These are phyloP conservation scores for Pammene aurita DNA, from an alignment of 2,888 invertebrate genomes.

Conservation along the genomic window DNA sequence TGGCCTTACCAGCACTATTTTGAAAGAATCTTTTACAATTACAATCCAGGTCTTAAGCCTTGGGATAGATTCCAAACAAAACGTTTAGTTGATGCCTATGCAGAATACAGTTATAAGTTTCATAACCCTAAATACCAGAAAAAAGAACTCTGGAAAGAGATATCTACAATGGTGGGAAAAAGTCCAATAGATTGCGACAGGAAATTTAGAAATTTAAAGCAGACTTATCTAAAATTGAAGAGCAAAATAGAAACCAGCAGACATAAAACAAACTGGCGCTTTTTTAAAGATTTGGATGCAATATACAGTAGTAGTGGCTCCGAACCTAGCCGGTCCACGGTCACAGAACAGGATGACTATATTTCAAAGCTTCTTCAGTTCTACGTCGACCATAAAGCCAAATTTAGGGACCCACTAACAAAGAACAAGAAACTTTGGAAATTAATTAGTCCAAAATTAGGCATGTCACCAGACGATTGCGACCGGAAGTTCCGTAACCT, in stretches of 20 bases:
- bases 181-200: conserved; percentile 65
- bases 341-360: conserved; percentile 63
- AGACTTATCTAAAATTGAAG: conserved; percentile 70
- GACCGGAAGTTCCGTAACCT: conserved; percentile 75
- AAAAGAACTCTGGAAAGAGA: conserved; percentile 60
- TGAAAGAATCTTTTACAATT: conserved; percentile 73
- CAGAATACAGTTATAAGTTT: conserved; percentile 69
- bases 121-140: conserved; percentile 69
- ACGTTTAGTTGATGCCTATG: conserved; percentile 64
- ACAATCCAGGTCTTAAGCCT: conserved; percentile 60
- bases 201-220: conserved; percentile 75
- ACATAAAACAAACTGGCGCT: conserved; percentile 69
- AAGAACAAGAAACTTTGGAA: conserved; percentile 72
- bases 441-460: conserved; percentile 61
- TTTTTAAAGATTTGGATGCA: conserved; percentile 70
- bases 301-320: conserved; percentile 56
- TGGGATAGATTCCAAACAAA: conserved; percentile 70
- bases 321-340: conserved; percentile 46
- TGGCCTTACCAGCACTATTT: conserved; percentile 75
- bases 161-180: conserved; percentile 45
- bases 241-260: conserved; percentile 60
- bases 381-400: conserved; percentile 69
- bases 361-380: conserved; percentile 67
- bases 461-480: conserved; percentile 69
- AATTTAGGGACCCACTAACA: conserved; percentile 66